Evolutionary conservation across 2,888 invertebrate species (phyloP), one percentile per base, ranked within the genome.

Genomic region (Lasius fuliginosus): DNA sequence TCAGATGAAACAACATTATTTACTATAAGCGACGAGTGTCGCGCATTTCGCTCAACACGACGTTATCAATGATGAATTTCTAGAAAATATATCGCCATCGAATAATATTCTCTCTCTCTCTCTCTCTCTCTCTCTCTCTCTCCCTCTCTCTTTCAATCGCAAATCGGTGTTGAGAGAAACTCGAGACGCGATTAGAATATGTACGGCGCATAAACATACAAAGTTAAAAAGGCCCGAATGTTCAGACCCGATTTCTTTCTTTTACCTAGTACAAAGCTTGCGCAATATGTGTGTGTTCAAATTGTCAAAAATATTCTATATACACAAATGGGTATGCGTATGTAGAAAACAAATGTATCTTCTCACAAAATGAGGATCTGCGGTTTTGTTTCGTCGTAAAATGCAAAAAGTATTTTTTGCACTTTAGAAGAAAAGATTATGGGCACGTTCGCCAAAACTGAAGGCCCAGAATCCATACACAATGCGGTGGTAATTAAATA

Each of bases 221-320:
- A 92, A 92, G 89, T 92, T 91, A 90, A 91, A 93, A 88, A 86
- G 88, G 84, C 74, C 56, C 71, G 40, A n/a, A 53, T 49, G 73
- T 69, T 71, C 83, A 83, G 87, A 84, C 83, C 90, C 83, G 85
- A 76, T 73, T 69, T 73, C 30, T 79, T 60, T 79, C 30, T 81
- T 83, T 81, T 64, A 71, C 68, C 87, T 86, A 89, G 86, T 88
- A 86, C 86, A 88, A 92, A 92, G 90, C 89, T 60, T 84, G 87
- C 83, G 79, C 85, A 89, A 91, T 40, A 67, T 85, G 87, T 82
- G 87, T 85, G 71, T 82, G 87, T 90, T 83, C 42, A 85, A 85
- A 86, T 90, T 91, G 90, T 92, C 90, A 91, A 93, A 93, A 93
- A 93, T 93, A 93, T 90, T 90, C 88, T 92, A 90, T 91, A 40